Base-by-base conservation (phyloP, 2,888 invertebrate species). In the Odontocerum albicorne region DNA sequence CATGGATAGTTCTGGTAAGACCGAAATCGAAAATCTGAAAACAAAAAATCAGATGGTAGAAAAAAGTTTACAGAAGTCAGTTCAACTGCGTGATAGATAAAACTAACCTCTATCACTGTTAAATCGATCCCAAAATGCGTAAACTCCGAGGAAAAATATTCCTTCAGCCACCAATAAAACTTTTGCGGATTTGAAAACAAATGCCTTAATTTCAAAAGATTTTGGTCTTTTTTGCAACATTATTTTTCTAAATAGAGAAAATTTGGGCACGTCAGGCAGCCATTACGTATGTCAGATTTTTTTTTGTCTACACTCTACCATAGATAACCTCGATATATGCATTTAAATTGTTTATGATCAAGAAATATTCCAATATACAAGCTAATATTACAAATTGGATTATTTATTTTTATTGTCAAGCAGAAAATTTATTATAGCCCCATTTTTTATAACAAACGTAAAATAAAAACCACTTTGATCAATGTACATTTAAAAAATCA, bases 11-110 rank as follows among this genome's bases (percentile, higher is more conserved):
- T 84, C 51, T 84, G 76, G 70, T 78, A 74, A 70, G 87, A 80
- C 66, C 85, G 85, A 63, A 81, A 74, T 59, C 90, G 84, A 66
- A 85, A 86, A 72, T 86, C 90, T 90, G 73, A 22, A 78, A 77
- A 58, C 51, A 58, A 59, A 58, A 59, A 60, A 45, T 45, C 46
- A 55, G 16, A 45, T 47, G 39, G 27, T 20, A n/a, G 15, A 22
- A 32, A 22, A 17, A 17, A n/a, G 4, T 7, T 7, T 27, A 27
- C 10, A 27, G 6, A 7, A 27, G 10, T 27, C 6, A 4, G 27
- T 27, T 7, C 27, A 27, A 27, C 27, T 4, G 6, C 4, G 27
- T 7, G 27, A 27, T 20, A 16, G 20, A 36, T 13, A 43, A 6
- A 64, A 70, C 75, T 72, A 71, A 88, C 90, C 86, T 79, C 85